phyloP scores from a whole-genome alignment of 2,113 vertebrate species.

The Menidia beryllina region DNA sequence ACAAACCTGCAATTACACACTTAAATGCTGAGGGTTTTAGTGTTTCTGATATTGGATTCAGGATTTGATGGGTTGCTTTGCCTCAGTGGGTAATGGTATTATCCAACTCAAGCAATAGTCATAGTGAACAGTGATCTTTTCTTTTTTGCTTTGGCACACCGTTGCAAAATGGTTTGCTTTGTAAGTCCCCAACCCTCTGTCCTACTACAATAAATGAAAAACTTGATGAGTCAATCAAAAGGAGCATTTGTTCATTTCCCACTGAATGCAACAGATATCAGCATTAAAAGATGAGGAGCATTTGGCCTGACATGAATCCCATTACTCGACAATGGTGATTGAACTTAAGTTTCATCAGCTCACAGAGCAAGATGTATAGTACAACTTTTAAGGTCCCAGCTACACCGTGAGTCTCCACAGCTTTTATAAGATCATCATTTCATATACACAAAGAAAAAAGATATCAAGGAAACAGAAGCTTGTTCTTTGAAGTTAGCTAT shows the following conservation, averaged over 20 bases:
- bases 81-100: conserved; percentile 41
- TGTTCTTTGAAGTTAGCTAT: conserved; percentile 76
- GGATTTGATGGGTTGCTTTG: conserved; percentile 41
- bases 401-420: conserved; percentile 58
- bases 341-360: conserved; percentile 64
- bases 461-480: conserved; percentile 77
- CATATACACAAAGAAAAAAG: conserved; percentile 72
- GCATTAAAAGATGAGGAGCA: conserved; percentile 58
- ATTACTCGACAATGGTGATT: conserved; percentile 53
- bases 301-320: conserved; percentile 63
- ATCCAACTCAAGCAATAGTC: conserved; percentile 35
- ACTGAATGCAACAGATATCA: conserved; percentile 63
- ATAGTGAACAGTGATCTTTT: conserved; percentile 21
- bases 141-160: conserved; percentile 49
- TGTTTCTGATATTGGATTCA: conserved; percentile 38
- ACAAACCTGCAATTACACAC: conserved; percentile 43
- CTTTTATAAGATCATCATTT: conserved; percentile 51
- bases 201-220: conserved; percentile 74
- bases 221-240: conserved; percentile 70
- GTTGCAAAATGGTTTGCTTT: conserved; percentile 55
- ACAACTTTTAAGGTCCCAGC: conserved; percentile 54
- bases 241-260: conserved; percentile 64
- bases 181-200: conserved; percentile 62
- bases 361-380: conserved; percentile 50
- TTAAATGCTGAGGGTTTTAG: conserved; percentile 35